Base-by-base conservation (phyloP, 2,888 invertebrate genomes). In the Alentia gelatinosa region DNA sequence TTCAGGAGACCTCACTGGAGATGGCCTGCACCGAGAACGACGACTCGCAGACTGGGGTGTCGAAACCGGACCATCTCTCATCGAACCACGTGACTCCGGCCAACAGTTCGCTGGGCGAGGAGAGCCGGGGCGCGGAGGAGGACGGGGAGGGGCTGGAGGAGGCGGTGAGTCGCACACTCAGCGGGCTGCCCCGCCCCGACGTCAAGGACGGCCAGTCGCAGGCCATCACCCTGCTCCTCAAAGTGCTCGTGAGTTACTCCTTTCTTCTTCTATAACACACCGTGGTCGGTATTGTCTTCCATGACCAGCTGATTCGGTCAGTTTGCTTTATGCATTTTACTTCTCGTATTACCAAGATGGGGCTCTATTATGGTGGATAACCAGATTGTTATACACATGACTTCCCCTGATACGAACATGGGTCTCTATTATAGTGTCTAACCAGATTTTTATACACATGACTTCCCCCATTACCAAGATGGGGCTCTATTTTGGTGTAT, bases 201-300 rank as follows among this genome's bases (percentile, higher is more conserved):
- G 39, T 26, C 1, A 42, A 35, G 9, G 86, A 86, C 0, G 86
- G 86, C 19, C 86, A 86, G 47, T 47, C 86, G 19, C 86, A 86
- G 86, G 47, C 86, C 47, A 42, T 86, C 33, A 86, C 12, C 4
- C 86, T 86, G 0, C 86, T 86, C 0, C 86, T 86, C 47, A 86
- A 42, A 86, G 86, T 86, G 33, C 86, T 86, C 30, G 86, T 86
- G 19, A 86, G 86, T 47, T 47, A 19, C 56, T n/a, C n/a, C 5
- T 56, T 56, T 56, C 19, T 5, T 56, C n/a, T n/a, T 56, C n/a
- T 1, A 56, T 56, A 5, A 56, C n/a, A n/a, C n/a, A n/a, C n/a
- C n/a, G n/a, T n/a, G n/a, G n/a, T n/a, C n/a, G n/a, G n/a, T n/a
- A n/a, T n/a, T n/a, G n/a, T n/a, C n/a, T n/a, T n/a, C n/a, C n/a